Percentiles rank a stretch among this genome's conserved stretches.
phyloP scores from a whole-genome alignment of 2,888 invertebrate genomes.

The Phoronis australis region DNA sequence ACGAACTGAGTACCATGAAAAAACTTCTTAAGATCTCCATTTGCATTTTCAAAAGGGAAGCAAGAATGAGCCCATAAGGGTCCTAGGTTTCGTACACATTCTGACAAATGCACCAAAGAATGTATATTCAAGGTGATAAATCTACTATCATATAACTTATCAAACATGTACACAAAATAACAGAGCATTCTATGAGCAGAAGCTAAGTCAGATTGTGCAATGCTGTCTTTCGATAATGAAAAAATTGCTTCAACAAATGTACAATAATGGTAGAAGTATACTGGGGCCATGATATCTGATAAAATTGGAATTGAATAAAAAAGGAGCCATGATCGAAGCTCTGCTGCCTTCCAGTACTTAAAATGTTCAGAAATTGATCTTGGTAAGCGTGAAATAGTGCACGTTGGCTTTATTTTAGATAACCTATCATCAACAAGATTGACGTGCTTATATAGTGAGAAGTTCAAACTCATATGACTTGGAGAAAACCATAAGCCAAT shows the following conservation, averaged over 20 bases:
- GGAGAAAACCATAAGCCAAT: constrained; percentile 6
- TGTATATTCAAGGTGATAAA: constrained; percentile 11
- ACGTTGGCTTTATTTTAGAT: constrained; percentile 3
- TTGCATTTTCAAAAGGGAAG: constrained; percentile 10
- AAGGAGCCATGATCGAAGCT: constrained; percentile 6
- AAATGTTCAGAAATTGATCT: constrained; percentile 9
- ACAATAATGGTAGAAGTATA: constrained; percentile 7
- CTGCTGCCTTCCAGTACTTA: constrained; percentile 12
- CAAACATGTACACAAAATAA: constrained; percentile 6
- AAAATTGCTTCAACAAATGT: constrained; percentile 7
- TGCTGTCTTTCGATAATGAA: constrained; percentile 3
- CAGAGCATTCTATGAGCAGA: constrained; percentile 1
- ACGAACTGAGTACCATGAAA: constrained; percentile 12
- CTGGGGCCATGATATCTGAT: not conserved
- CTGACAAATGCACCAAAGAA: constrained; percentile 7
- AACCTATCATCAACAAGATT: constrained; percentile 7
- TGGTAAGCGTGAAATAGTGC: constrained; percentile 1
- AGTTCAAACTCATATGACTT: not conserved
- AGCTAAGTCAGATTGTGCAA: constrained; percentile 2
- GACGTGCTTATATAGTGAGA: constrained; percentile 2
- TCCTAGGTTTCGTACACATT: constrained; percentile 4
- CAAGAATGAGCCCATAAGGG: constrained; percentile 9
- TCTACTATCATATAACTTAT: constrained; percentile 5
- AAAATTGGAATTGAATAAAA: constrained; percentile 7
- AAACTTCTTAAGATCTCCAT: constrained; percentile 10